A percentile compares a stretch with the other conserved stretches of the same genome.
These are phyloP conservation scores for Dicentrarchus labrax DNA, from an alignment of 2,113 vertebrate species.

Conservation along the genomic window DNA sequence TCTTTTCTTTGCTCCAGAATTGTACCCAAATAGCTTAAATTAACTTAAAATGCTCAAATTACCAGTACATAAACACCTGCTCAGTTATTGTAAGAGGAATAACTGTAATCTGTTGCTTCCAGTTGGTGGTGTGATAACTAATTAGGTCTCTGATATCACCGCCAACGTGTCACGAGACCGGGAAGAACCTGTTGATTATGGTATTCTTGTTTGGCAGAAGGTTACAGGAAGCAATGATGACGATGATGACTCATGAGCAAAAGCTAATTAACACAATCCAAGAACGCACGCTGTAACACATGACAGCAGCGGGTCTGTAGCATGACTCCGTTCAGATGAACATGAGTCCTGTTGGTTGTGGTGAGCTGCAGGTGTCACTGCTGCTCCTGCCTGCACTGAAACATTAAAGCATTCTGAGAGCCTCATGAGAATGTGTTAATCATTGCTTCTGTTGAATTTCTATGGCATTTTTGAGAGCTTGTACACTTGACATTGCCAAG, in stretches of 20 bases:
- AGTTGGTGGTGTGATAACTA: neutral
- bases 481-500: neutral
- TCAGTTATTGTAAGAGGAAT: neutral
- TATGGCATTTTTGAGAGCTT: neutral
- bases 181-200: neutral
- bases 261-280: neutral
- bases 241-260: neutral
- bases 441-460: neutral
- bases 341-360: neutral
- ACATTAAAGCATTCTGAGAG: neutral
- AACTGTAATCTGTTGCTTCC: neutral
- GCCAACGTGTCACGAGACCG: neutral
- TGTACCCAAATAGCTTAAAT: neutral
- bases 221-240: neutral
- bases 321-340: neutral
- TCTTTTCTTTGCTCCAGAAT: neutral
- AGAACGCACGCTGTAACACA: neutral
- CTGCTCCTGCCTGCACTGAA: neutral
- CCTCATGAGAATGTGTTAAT: neutral
- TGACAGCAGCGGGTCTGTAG: neutral
- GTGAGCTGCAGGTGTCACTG: neutral
- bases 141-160: neutral
- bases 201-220: neutral
- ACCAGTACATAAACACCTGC: neutral
- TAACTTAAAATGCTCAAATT: neutral